Percentiles rank a stretch among this genome's conserved stretches.
Conservation (phyloP, 2,797 vertebrate genomes). For the Siniperca scherzeri region DNA sequence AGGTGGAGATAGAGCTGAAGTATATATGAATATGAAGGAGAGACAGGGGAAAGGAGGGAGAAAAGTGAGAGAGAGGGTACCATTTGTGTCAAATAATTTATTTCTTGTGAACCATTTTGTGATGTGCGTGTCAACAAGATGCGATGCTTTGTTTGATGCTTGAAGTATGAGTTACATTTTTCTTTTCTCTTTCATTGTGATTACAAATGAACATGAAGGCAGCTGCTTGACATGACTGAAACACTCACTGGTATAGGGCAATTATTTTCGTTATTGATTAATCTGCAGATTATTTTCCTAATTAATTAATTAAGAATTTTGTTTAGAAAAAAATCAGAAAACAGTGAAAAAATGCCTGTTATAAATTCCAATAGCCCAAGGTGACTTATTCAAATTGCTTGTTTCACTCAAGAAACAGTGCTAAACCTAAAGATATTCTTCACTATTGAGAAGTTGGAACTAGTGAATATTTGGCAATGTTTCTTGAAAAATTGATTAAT, state of each 20-base stretch:
- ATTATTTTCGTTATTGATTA: neutral
- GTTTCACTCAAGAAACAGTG: neutral
- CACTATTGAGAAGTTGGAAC: neutral
- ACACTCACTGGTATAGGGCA: no score
- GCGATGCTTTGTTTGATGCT: constrained; percentile 2
- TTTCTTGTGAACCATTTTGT: constrained; percentile 9
- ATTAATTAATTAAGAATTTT: neutral
- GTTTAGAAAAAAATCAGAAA: neutral
- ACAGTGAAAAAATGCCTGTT: neutral
- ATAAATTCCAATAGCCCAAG: neutral
- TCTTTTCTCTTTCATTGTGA: neutral
- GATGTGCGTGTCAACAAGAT: neutral
- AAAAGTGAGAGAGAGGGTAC: neutral
- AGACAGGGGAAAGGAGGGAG: neutral
- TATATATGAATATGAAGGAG: constrained; percentile 31
- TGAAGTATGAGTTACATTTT: neutral
- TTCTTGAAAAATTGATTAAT: neutral
- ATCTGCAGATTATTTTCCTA: neutral
- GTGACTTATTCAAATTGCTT: neutral
- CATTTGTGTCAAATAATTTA: neutral
- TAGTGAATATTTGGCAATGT: neutral
- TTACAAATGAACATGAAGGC: neutral
- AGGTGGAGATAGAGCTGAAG: constrained; percentile 40
- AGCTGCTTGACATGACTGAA: neutral
- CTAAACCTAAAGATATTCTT: neutral